Base-by-base conservation (phyloP, 2,797 vertebrate genomes). In the Leucoraja ocellata region DNA sequence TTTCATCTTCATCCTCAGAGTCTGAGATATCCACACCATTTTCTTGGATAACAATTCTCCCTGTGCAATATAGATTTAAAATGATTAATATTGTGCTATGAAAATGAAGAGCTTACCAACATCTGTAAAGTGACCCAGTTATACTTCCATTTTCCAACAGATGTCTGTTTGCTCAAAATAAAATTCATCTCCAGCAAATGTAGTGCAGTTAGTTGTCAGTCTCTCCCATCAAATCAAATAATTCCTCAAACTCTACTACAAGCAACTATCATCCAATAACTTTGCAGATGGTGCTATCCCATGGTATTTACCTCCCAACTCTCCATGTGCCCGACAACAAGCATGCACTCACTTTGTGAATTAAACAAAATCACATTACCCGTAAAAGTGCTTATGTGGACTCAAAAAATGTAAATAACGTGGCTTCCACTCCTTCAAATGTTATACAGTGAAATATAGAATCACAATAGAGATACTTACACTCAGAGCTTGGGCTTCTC, bases 1-100 rank as follows among this genome's bases (percentile, higher is more conserved):
- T 97, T 93, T 99, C 98, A 94, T 98, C 97, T 94, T 99, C 99
- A 77, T 99, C 98, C 4, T 99, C 99, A 39, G 99, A 98, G 94
- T 99, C 98, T 0, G 98, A 99, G 95, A 99, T 97, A 93, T 98
- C 97, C 79, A 98, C 95, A 36, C 98, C 97, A 46, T 97, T 98
- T 94, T 99, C 98, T 93, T 96, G 96, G 95, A 98, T 94, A 65
- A 95, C 96, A 93, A 98, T 95, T 95, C 98, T 97, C 94, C 97
- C 99, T 99, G 95, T 71, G 86, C 93, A 93, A 91, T 93, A 93
- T 93, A 92, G 39, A 92, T 76, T 54, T n/a, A 58, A 9, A 92
- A 28, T 0, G 21, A 91, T 91, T 68, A 39, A 86, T 71, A 84
- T 58, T 74, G 23, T 4, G 10, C 6, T 36, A n/a, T 18, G 39